Evolutionary conservation across 2,113 vertebrate genomes (phyloP), one percentile per base, ranked within the genome.

Genomic region (Brevimyrus niger): DNA sequence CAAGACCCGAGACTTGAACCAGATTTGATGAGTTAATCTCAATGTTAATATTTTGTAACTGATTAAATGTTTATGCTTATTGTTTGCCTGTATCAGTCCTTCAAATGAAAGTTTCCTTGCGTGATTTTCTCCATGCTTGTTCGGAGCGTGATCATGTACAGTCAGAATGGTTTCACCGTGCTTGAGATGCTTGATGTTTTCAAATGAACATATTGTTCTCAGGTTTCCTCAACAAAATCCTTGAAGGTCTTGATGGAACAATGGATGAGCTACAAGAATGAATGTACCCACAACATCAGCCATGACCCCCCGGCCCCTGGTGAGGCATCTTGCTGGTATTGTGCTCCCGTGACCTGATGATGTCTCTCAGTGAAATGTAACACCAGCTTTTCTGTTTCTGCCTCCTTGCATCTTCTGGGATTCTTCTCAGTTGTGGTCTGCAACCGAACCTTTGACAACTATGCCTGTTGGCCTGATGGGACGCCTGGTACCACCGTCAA

Each of bases 401-500:
- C 73, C 85, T 50, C 35, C n/a, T 35, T 51, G 19, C 19, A 21
- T 55, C 35, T 51, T 87, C 9, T 17, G 11, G 15, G 11, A 91
- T 69, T 92, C 46, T 91, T 89, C 90, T 86, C 93, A 98, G 98
- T 96, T 89, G 93, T 96, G 90, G 97, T 98, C 93, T 99, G 98
- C 94, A 99, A 98, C 94, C 95, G 97, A 89, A 98, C 97, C 0
- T 98, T 99, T 88, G 97, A 99, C 19, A 94, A 96, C 42, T 99
- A 97, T 1, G 97, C 96, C 87, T 99, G 98, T 92, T 99, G 98
- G 98, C 97, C 97, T 0, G 98, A 99, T 17, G 97, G 96, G 76
- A 90, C 93, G 3, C 96, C 97, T 0, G 97, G 96, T 89, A 95
- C 96, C 31, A 95, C 94, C 0, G 96, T 98, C 92, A 98, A 98